Evolutionary conservation across 2,888 invertebrate genomes (phyloP), one percentile per base, ranked within the genome.

Genomic region (Tanytarsus gracilentus): DNA sequence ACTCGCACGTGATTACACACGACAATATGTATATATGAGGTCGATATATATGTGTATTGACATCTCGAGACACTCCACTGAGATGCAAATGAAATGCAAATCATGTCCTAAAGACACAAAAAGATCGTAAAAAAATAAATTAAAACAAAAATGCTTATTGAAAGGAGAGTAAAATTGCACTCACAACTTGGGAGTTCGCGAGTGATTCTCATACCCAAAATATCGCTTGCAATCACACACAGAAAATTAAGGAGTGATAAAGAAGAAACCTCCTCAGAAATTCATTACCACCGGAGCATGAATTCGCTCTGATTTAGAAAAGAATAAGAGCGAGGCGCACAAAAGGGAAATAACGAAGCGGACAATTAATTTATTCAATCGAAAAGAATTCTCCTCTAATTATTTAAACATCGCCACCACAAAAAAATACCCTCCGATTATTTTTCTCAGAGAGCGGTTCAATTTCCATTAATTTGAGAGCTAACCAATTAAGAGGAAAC

Each of bases 351-450:
- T 44, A n/a, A 25, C 26, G 26, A 50, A 26, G 50, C 40, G 25
- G 21, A 56, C 55, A 56, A 56, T 56, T 56, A 56, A 56, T 56
- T 56, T 56, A 56, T 56, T 56, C 55, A 56, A 40, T 56, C 55
- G 53, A 23, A 21, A 36, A 16, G 26, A 51, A 51, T 23, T 4
- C 9, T 56, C 40, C 40, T 56, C 55, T 56, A 56, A 56, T 56
- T 56, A 56, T 56, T 40, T 56, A n/a, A 56, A 56, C 55, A 56
- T 56, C 40, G 14, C 55, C 40, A 40, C 55, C 55, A 40, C 30
- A 39, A 33, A n/a, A 26, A 39, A 49, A 25, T 49, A 26, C 27
- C 14, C 7, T 40, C n/a, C n/a, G n/a, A n/a, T n/a, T n/a, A n/a
- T 40, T 9, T 40, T 7, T 52, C 21, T 30, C 26, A 25, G 40